Base-by-base conservation (phyloP, 2,113 vertebrate genomes). In the Hipposideros armiger region DNA sequence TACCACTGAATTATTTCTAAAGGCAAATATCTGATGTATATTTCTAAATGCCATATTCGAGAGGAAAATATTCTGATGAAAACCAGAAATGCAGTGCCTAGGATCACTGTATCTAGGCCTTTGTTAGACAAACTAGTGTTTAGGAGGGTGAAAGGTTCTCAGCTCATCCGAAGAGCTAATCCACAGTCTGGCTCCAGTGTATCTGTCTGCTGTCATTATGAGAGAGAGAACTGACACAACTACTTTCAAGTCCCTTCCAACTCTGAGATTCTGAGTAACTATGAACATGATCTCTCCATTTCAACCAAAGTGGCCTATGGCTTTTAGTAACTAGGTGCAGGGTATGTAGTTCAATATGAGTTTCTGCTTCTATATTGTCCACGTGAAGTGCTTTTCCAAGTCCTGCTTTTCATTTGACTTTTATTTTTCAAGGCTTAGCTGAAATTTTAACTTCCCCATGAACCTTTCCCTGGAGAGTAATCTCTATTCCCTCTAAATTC, bases 41-140 rank as follows among this genome's bases (percentile, higher is more conserved):
- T 90, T 50, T 28, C 40, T 86, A 85, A 54, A 67, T 92, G 45
- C 52, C 32, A 5, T 90, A 62, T 70, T 88, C 90, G 84, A 91
- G 78, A 90, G 56, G 15, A 97, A 92, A 85, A 74, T 87, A 62
- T 64, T 47, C 84, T 95, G 87, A 92, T 91, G 28, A 86, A 92
- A 94, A 89, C 50, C 77, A 93, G 95, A 95, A 94, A 74, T 7
- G 36, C 58, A 64, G 16, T 70, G 54, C 77, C 72, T 91, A n/a
- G 28, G 19, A 60, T 66, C 22, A 52, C 45, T 54, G 10, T 26
- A 11, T 40, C 56, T 86, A 32, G 80, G 54, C 20, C 32, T 95
- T 91, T 87, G 52, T 74, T 93, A 94, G 78, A 66, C 0, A 4
- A 84, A 77, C 32, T 70, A 22, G 50, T 76, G 9, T 93, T 96